Base-by-base conservation (phyloP, 2,888 invertebrate species). In the Cacoxenus indagator region DNA sequence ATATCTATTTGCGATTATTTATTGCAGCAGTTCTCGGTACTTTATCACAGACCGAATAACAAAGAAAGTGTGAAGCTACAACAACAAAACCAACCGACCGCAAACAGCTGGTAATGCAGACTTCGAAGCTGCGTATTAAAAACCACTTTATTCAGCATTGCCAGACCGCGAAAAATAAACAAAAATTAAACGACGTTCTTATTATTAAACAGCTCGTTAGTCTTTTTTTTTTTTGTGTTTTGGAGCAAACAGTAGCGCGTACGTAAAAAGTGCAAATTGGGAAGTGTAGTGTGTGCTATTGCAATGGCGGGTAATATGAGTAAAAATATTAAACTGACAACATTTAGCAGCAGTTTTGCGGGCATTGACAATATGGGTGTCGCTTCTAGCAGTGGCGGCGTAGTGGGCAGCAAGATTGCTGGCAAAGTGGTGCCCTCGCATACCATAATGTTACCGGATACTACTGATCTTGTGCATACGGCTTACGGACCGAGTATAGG, bases 401-500 rank as follows among this genome's bases (percentile, higher is more conserved):
- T 5, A 14, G 57, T 0, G 4, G 27, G 4, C 27, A 22, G 31
- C 9, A 59, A 31, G 19, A 26, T 27, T 6, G n/a, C 55, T 17
- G 59, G 59, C 4, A 59, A 59, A 22, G 31, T 29, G 9, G 59
- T 31, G 19, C 8, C 59, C 1, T 9, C 37, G n/a, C 57, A 57
- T n/a, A 19, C 17, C 9, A 11, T 31, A 1, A 3, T 59, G 4
- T 37, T 19, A 31, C 37, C 59, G 9, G 31, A 31, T 8, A 8
- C 9, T 19, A 31, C 29, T n/a, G n/a, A n/a, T n/a, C n/a, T n/a
- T 8, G 9, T 59, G 19, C 59, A 31, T 19, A 11, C 51, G 1
- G 22, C 22, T 11, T 72, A 74, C 27, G 67, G 67, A 4, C 69
- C 65, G 6, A 19, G 31, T 4, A 45, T 24, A n/a, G 22, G 54